These are phyloP conservation scores for Psittacula echo DNA, from an alignment of 2,797 vertebrate species.

Conservation along the genomic window DNA sequence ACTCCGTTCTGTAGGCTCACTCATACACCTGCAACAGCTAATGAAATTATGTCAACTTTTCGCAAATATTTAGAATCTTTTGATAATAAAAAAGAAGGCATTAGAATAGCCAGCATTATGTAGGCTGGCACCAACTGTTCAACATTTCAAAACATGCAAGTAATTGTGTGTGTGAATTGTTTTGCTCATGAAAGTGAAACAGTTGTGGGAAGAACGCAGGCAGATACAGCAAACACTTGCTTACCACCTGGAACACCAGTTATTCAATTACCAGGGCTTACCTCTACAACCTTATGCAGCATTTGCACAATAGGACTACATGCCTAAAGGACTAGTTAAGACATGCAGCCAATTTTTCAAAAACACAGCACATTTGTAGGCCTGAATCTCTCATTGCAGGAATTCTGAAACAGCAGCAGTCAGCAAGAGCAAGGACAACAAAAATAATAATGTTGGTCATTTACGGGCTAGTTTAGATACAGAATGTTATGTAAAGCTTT, in stretches of 20 bases:
- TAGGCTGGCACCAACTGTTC: conserved; percentile 12
- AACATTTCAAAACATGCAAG: neutral
- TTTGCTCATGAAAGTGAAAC: neutral
- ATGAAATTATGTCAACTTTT: conserved; percentile 49
- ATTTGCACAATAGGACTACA: neutral
- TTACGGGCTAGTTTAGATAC: neutral
- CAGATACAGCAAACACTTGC: neutral
- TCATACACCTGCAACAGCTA: neutral
- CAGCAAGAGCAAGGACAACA: neutral
- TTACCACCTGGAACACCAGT: neutral
- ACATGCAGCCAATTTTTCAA: neutral
- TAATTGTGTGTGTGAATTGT: neutral
- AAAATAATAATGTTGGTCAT: neutral
- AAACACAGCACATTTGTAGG: neutral
- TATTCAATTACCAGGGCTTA: neutral
- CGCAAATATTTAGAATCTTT: conserved; percentile 26
- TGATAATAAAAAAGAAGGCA: neutral
- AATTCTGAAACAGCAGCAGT: neutral
- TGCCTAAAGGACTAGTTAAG: neutral
- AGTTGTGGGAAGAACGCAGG: neutral
- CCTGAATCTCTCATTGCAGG: neutral
- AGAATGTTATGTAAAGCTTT: neutral
- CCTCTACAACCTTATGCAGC: neutral
- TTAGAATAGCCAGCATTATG: neutral
- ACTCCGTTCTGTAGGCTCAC: conserved; percentile 9